phyloP scores from a whole-genome alignment of 2,113 vertebrate species.

The Mastomys natalensis region DNA sequence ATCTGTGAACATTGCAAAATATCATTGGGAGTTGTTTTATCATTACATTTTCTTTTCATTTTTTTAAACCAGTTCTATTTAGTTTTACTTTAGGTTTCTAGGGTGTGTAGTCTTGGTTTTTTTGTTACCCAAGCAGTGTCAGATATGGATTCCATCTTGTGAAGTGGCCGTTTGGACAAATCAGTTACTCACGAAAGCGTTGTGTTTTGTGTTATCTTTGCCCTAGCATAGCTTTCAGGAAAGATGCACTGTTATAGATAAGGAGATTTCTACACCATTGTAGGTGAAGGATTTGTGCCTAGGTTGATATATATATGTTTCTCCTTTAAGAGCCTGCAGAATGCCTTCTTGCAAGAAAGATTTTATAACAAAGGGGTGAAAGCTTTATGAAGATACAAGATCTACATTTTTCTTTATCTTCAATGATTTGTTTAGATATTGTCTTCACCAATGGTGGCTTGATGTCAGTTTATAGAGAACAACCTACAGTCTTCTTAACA shows the following conservation, averaged over 20 bases:
- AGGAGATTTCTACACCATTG: no score
- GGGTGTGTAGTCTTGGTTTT: background rate
- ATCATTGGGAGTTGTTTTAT: background rate
- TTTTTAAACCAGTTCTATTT: background rate
- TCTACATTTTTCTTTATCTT: background rate
- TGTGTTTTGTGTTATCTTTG: background rate
- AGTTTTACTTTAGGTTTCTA: background rate
- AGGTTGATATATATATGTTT: background rate
- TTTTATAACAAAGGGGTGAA: background rate
- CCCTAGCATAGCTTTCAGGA: background rate
- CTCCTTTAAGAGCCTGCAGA: background rate
- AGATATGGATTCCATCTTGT: background rate
- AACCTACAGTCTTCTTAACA: background rate
- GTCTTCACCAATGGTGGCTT: background rate
- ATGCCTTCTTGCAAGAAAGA: background rate
- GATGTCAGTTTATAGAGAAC: background rate
- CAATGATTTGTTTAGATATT: background rate
- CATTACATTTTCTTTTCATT: background rate
- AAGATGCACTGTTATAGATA: no score
- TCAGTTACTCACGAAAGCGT: background rate
- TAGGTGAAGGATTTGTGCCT: background rate
- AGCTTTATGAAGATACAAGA: background rate
- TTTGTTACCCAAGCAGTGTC: background rate
- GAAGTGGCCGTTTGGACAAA: background rate
- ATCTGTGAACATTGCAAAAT: background rate